Conservation (phyloP, 2,113 vertebrate species). For the Stigmatopora argus region DNA sequence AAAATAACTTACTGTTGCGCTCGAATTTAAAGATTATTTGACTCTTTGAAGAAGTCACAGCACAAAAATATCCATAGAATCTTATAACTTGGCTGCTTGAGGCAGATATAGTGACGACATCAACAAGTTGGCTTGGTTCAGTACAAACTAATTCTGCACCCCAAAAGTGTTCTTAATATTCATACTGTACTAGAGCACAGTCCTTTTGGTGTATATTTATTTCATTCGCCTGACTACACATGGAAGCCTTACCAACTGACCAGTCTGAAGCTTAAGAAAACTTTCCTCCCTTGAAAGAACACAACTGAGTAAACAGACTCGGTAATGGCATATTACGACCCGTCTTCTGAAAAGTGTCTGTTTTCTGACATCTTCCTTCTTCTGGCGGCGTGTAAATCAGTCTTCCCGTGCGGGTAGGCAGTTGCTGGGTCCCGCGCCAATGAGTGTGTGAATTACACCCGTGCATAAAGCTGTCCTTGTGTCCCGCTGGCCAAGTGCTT, state of each 20-base stretch:
- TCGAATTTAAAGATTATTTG: no score
- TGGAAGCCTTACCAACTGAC: neutral
- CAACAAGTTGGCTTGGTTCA: neutral
- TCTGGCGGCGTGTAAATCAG: slow-evolving; percentile 47
- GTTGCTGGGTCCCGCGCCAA: slow-evolving; percentile 58
- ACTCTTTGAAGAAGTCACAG: no score
- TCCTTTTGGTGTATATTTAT: neutral
- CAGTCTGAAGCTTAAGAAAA: neutral
- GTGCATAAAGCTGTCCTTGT: slow-evolving; percentile 66
- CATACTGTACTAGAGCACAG: neutral
- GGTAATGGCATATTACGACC: slow-evolving; percentile 26
- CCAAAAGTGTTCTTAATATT: neutral
- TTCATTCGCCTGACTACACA: neutral
- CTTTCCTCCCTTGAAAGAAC: neutral
- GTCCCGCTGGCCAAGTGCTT: slow-evolving; percentile 61
- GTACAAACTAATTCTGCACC: neutral
- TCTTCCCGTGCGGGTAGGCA: slow-evolving; percentile 55
- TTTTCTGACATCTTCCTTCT: slow-evolving; percentile 48
- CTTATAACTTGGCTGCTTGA: no score
- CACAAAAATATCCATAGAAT: no score
- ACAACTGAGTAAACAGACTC: neutral
- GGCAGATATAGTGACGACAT: neutral
- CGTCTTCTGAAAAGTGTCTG: slow-evolving; percentile 58
- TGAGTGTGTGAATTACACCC: slow-evolving; percentile 66
- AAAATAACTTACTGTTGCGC: no score